phyloP scores from a whole-genome alignment of 2,888 invertebrate genomes.

The Kryphioiulus occultus region DNA sequence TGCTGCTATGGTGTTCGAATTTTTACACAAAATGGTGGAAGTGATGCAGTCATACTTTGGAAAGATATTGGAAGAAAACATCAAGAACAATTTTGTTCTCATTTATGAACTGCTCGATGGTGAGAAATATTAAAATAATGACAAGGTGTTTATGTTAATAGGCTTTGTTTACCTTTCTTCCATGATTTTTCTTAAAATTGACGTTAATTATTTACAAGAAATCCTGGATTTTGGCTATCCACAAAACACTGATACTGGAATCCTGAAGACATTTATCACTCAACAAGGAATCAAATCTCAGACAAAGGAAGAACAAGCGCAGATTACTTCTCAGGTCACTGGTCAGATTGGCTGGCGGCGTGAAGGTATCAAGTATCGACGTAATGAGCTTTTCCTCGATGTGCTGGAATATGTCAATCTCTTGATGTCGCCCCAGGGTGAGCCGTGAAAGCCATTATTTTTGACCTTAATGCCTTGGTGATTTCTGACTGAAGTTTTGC shows the following conservation, averaged over 20 bases:
- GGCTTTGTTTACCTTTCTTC: too few relatives aligned
- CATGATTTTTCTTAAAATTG: neutral
- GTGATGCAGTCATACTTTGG: constrained; percentile 99
- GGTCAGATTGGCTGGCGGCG: constrained; percentile 99
- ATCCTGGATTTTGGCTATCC: constrained; percentile 99
- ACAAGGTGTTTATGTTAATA: neutral
- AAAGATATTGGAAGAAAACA: constrained; percentile 99
- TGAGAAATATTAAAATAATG: constrained; percentile 63
- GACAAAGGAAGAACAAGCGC: constrained; percentile 98
- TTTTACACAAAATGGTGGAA: constrained; percentile 86
- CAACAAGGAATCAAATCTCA: constrained; percentile 99
- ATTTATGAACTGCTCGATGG: constrained; percentile 99
- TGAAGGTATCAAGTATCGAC: constrained; percentile 98
- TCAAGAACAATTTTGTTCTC: constrained; percentile 99
- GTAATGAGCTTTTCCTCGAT: constrained; percentile 98
- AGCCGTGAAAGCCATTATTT: constrained; percentile 40
- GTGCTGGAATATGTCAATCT: constrained; percentile 99
- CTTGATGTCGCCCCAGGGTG: constrained; percentile 98
- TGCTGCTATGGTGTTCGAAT: constrained; percentile 99
- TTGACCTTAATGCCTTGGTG: neutral
- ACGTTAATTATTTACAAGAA: constrained; percentile 70
- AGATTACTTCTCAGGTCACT: constrained; percentile 97
- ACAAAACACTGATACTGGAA: constrained; percentile 99
- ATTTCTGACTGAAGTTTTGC: neutral
- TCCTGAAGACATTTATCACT: constrained; percentile 98